Conservation (phyloP, 2,113 vertebrate species). For the Butastur rufipennis region DNA sequence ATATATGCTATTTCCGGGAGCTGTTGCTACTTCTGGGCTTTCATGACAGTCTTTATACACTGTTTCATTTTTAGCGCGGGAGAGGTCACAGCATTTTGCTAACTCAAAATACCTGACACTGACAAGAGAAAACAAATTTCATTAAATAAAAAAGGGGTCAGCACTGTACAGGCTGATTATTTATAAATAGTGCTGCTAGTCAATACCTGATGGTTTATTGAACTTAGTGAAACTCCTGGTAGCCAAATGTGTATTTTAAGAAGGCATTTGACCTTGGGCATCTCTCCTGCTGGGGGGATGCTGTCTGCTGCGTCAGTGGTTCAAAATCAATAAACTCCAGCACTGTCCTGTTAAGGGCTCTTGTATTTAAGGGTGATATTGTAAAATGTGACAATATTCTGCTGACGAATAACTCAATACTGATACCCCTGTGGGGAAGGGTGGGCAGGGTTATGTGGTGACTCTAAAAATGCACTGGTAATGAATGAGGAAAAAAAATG, state of each 20-base stretch:
- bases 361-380: conserved; percentile 19
- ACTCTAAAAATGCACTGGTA: neutral
- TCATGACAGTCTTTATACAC: neutral
- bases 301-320: conserved; percentile 44
- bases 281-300: conserved; percentile 12
- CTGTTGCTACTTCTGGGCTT: neutral
- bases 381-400: conserved; percentile 54
- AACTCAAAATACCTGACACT: neutral
- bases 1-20: neutral
- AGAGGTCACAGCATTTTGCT: neutral
- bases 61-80: neutral
- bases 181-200: conserved; percentile 41
- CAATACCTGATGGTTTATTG: conserved; percentile 41
- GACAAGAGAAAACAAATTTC: conserved; percentile 35
- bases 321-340: conserved; percentile 51
- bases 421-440: neutral
- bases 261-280: conserved; percentile 39
- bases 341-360: neutral
- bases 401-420: neutral
- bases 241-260: conserved; percentile 58
- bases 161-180: conserved; percentile 17
- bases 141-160: conserved; percentile 24
- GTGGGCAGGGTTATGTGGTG: neutral
- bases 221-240: conserved; percentile 34
- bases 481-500: neutral